These are phyloP conservation scores for Phrynocephalus versicolor DNA, from an alignment of 2,113 vertebrate genomes.

Conservation along the genomic window DNA sequence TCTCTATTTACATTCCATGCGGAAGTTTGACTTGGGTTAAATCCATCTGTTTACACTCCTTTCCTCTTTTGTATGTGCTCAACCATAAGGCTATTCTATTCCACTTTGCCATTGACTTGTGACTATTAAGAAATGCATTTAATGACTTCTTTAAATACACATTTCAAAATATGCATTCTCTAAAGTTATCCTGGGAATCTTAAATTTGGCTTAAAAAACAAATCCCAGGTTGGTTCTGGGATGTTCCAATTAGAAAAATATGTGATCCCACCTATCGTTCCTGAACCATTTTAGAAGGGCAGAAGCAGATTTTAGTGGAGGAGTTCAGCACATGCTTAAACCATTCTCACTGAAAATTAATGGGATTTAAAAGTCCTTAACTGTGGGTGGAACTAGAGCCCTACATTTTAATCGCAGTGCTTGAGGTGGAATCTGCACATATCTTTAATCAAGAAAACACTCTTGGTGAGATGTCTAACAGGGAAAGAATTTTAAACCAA, in stretches of 20 bases:
- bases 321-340: neutral
- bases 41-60: neutral
- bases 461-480: constrained; percentile 26
- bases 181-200: neutral
- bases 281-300: neutral
- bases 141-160: neutral
- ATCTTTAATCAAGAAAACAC: constrained; percentile 61
- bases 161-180: neutral
- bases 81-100: neutral
- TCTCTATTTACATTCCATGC: neutral
- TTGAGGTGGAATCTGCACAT: constrained; percentile 29
- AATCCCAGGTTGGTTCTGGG: neutral
- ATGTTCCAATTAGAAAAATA: neutral
- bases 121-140: neutral
- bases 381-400: neutral
- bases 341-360: neutral
- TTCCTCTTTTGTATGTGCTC: neutral
- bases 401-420: constrained; percentile 39
- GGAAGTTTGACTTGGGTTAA: neutral
- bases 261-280: neutral
- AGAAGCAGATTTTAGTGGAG: neutral
- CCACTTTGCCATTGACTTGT: neutral
- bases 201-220: neutral
- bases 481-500: constrained; percentile 43
- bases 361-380: neutral